These are phyloP conservation scores for Drosophila orosa DNA, from an alignment of 1,140 invertebrate species.

Conservation along the genomic window DNA sequence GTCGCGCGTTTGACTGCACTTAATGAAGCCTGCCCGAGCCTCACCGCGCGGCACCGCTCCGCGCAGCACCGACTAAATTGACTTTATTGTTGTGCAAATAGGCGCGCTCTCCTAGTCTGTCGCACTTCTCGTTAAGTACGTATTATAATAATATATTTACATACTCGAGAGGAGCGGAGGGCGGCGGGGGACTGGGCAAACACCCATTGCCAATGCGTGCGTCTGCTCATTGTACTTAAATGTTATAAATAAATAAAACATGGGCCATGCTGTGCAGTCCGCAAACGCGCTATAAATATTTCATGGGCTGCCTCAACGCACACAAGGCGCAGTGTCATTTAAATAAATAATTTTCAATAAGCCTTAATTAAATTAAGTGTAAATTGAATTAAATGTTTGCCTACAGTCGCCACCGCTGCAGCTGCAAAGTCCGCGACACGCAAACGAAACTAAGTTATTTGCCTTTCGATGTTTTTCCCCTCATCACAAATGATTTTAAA, in stretches of 20 bases:
- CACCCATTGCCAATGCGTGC: conserved; percentile 59
- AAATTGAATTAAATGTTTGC: conserved; percentile 72
- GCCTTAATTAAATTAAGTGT: conserved; percentile 64
- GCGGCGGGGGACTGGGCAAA: conserved; percentile 41
- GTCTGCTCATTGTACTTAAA: conserved; percentile 65
- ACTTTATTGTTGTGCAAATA: conserved; percentile 80
- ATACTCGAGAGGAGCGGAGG: conserved; percentile 20
- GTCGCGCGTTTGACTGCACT: conserved; percentile 72
- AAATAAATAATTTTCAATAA: conserved; percentile 73
- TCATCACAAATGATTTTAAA: conserved; percentile 4
- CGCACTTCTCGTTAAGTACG: conserved; percentile 64
- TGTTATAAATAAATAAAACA: conserved; percentile 77
- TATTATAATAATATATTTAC: conserved; percentile 79
- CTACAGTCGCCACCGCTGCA: conserved; percentile 23
- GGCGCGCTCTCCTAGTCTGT: conserved; percentile 49
- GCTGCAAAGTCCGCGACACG: conserved; percentile 10
- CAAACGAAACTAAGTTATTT: conserved; percentile 28
- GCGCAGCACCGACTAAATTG: conserved; percentile 69
- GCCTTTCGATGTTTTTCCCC: conserved; percentile 16
- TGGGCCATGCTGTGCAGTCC: conserved; percentile 42
- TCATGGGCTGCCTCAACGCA: conserved; percentile 30
- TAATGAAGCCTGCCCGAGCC: conserved; percentile 62
- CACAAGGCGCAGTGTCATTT: conserved; percentile 46
- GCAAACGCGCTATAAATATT: conserved; percentile 61
- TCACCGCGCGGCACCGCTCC: background rate